Evolutionary conservation across 2,888 invertebrate genomes (phyloP), one percentile per base, ranked within the genome.

Genomic region (Lypha dubia): DNA sequence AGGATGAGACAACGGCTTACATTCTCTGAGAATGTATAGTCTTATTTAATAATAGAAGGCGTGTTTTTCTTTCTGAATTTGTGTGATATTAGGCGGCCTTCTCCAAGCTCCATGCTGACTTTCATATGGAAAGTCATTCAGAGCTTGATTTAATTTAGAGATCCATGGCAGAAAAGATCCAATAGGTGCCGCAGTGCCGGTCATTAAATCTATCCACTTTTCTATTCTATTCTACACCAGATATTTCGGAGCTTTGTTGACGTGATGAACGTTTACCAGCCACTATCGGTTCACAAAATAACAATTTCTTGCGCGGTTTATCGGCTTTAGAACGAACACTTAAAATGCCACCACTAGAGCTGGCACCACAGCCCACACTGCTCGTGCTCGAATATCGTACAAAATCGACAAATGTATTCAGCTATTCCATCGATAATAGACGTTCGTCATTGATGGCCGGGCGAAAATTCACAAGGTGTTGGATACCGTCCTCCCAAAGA

Each of bases 261-360:
- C 88, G 85, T n/a, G 79, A 24, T 53, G 84, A 49, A 13, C 74
- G 73, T 49, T 86, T 87, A 13, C 88, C 88, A 22, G 89, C 90
- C 68, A 91, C 91, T 53, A 92, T 89, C 3, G 97, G 97, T 89
- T 97, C 97, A 83, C 96, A 95, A 92, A 97, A 97, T 11, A 97
- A 97, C 13, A 97, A 93, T 91, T 97, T 97, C 91, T 97, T 97
- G 74, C 97, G 93, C 0, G 97, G 96, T 87, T 95, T 92, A 68
- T 90, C 90, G 32, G 89, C 88, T 83, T 90, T 91, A 49, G 91
- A 89, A 7, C 90, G 89, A 68, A 91, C 91, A 79, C 87, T 87
- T 85, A 89, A 88, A 74, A 88, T 86, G 22, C 85, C 86, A 32
- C 84, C 87, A 44, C 58, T 83, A 13, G 51, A 83, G 0, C 85